Conservation (phyloP, 2,113 vertebrate species). For the Varanus komodoensis region DNA sequence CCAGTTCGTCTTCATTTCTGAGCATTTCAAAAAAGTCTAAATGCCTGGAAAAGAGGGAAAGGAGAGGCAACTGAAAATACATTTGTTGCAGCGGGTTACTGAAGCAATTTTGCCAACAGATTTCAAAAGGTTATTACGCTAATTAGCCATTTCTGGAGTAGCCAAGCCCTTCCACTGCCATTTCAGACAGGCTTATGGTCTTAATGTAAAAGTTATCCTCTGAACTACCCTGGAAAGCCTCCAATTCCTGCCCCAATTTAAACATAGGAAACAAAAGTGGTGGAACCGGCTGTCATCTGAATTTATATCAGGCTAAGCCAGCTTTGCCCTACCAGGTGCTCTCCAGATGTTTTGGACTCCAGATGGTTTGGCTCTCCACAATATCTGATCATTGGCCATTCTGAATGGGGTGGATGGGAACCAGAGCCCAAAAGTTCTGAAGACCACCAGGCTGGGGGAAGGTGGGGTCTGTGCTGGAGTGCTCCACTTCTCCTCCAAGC, state of each 20-base stretch:
- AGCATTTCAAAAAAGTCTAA: conserved; percentile 99
- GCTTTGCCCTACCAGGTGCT: too few relatives aligned
- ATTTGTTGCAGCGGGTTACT: not conserved
- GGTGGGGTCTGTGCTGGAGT: too few relatives aligned
- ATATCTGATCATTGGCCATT: too few relatives aligned
- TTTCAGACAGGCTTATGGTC: not conserved
- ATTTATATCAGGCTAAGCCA: not conserved
- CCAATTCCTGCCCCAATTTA: not conserved
- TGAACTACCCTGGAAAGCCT: too few relatives aligned
- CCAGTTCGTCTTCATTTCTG: conserved; percentile 96
- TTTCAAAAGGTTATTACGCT: not conserved
- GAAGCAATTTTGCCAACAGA: conserved; percentile 27
- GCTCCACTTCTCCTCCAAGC: too few relatives aligned
- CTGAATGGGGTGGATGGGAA: too few relatives aligned
- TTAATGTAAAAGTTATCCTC: not conserved
- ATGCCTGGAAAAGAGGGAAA: conserved; percentile 79
- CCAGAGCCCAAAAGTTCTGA: too few relatives aligned
- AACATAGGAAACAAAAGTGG: not conserved
- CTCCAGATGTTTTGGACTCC: too few relatives aligned
- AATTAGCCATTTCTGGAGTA: not conserved
- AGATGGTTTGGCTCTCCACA: too few relatives aligned
- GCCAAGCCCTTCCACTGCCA: not conserved
- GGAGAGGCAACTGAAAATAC: not conserved
- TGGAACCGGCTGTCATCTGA: not conserved
- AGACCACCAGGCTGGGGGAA: too few relatives aligned